Evolutionary conservation across 2,888 invertebrate genomes (phyloP).

Genomic region (Drosophila macrothrix): DNA sequence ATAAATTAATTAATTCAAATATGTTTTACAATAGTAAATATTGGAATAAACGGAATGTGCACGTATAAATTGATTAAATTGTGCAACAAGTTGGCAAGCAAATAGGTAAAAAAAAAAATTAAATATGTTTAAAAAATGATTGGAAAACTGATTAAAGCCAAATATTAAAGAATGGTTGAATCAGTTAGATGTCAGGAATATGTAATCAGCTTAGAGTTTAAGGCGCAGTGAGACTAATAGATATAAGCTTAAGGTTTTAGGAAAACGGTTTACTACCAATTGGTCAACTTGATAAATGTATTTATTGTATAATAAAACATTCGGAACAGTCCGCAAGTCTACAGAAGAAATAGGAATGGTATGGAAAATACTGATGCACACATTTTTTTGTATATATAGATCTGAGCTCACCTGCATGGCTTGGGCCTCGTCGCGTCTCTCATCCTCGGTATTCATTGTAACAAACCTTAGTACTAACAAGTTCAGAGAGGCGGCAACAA

Average conservation of each 20-base stretch:
- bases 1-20: conserved; percentile 60
- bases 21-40: conserved; percentile 30
- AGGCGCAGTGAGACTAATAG: conserved; percentile 48
- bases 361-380: conserved; percentile 36
- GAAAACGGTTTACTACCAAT: conserved; percentile 38
- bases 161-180: conserved; percentile 20
- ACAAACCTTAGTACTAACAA: conserved; percentile 97
- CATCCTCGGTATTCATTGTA: conserved; percentile 99
- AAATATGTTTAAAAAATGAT: conserved; percentile 19
- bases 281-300: conserved; percentile 50
- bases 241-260: conserved; percentile 29
- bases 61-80: conserved; percentile 48
- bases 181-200: conserved; percentile 37
- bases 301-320: conserved; percentile 36
- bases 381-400: not conserved
- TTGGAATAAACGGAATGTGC: conserved; percentile 58
- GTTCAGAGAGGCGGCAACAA: conserved; percentile 99
- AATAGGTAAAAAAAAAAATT: conserved; percentile 36
- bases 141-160: conserved; percentile 27
- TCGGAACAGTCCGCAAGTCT: conserved; percentile 76
- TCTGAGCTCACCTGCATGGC: conserved; percentile 91
- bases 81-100: conserved; percentile 70
- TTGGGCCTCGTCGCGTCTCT: conserved; percentile 97
- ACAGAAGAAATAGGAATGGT: conserved; percentile 51
- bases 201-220: conserved; percentile 39